Conservation (phyloP, 1,140 invertebrate genomes). For the Trachymyrmex septentrionalis region DNA sequence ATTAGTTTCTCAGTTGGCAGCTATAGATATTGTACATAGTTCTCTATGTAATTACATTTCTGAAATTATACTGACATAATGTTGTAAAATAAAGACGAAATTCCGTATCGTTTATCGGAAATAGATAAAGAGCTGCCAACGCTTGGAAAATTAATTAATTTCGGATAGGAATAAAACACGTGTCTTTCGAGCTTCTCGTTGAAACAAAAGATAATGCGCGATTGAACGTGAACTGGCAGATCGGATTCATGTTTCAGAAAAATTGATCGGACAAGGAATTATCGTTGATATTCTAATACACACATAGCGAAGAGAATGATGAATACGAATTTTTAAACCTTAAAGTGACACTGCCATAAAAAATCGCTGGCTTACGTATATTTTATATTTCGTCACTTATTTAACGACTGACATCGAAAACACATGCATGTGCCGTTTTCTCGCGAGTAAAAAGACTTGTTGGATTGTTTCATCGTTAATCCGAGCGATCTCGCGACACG, state of each 20-base stretch:
- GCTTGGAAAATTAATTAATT: conserved; percentile 16
- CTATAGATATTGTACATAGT: neutral
- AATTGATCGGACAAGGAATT: neutral
- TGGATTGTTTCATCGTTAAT: conserved; percentile 33
- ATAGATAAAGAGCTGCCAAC: neutral
- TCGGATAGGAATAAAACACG: neutral
- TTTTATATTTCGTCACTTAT: neutral
- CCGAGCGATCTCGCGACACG: conserved; percentile 20
- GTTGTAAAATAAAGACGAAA: neutral
- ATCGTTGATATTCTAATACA: neutral
- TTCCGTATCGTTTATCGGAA: neutral
- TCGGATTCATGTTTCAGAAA: neutral
- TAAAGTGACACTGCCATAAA: conserved; percentile 13
- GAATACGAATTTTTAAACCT: neutral
- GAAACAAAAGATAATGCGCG: neutral
- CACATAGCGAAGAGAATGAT: neutral
- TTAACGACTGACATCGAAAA: conserved; percentile 19
- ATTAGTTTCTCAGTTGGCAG: neutral
- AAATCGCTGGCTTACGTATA: conserved; percentile 30
- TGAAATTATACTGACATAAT: conserved; percentile 10
- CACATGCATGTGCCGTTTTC: neutral
- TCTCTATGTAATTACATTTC: neutral
- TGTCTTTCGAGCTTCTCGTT: neutral
- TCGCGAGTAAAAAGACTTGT: conserved; percentile 12
- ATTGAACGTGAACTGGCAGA: neutral